phyloP scores from a whole-genome alignment of 1,140 invertebrate genomes.

The Schlechtendalia chinensis region DNA sequence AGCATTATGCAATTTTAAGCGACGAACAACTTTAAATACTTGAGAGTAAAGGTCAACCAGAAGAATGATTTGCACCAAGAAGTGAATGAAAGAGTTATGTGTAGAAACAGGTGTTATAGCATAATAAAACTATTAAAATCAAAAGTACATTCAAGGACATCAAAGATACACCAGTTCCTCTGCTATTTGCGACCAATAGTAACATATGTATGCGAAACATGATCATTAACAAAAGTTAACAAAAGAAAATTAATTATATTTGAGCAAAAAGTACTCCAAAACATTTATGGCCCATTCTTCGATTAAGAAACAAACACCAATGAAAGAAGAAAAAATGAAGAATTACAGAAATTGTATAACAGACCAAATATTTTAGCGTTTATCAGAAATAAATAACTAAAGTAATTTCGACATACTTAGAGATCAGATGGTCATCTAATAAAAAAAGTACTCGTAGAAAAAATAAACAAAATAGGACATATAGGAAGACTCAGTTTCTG shows the following conservation, averaged over 20 bases:
- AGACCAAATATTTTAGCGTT: no score
- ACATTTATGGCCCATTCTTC: background rate
- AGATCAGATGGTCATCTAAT: background rate
- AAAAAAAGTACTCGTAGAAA: conserved; percentile 19
- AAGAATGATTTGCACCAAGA: background rate
- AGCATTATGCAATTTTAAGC: no score
- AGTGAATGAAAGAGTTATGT: conserved; percentile 14
- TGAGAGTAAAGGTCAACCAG: conserved; percentile 5
- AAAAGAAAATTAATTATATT: background rate
- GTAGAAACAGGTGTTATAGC: conserved; percentile 17
- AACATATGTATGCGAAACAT: background rate
- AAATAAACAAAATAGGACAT: conserved; percentile 10
- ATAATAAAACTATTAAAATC: conserved; percentile 16
- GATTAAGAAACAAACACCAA: background rate
- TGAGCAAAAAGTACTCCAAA: background rate
- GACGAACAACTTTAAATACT: background rate
- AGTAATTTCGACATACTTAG: conserved; percentile 18
- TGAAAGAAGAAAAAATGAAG: background rate
- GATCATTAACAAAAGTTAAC: background rate
- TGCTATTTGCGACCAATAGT: conserved; percentile 18
- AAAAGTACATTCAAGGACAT: conserved; percentile 12
- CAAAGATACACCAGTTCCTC: conserved; percentile 1
- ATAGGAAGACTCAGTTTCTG: background rate
- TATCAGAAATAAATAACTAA: background rate
- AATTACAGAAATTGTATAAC: no score